Conservation (phyloP, 2,888 invertebrate genomes). For the Acronicta psi region DNA sequence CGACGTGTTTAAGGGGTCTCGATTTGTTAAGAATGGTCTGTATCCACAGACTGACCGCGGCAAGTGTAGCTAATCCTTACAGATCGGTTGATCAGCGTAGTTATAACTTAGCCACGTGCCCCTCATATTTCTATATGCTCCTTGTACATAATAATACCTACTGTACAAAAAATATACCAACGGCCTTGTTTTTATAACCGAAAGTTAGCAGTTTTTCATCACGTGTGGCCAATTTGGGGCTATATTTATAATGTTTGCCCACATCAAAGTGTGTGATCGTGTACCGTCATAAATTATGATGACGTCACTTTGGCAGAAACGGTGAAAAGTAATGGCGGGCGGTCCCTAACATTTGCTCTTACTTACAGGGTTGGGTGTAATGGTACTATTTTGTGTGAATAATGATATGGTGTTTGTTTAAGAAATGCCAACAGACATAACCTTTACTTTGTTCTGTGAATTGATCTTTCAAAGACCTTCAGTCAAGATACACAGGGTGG, state of each 20-base stretch:
- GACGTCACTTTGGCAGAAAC: slow-evolving; percentile 48
- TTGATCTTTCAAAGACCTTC: no score
- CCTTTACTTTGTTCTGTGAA: no score
- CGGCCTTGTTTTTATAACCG: not conserved
- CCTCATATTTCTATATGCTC: no score
- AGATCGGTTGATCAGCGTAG: no score
- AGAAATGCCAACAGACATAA: not conserved
- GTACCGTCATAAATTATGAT: slow-evolving; percentile 63
- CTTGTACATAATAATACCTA: no score
- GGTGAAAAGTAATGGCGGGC: slow-evolving; percentile 48
- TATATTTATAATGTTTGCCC: slow-evolving; percentile 54
- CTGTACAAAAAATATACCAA: no score
- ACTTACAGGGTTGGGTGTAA: slow-evolving; percentile 19
- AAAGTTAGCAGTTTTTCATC: slow-evolving; percentile 34
- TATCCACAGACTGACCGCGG: no score
- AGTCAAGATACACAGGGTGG: no score
- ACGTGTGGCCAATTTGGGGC: slow-evolving; percentile 40
- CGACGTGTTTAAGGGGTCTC: no score
- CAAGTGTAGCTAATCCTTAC: no score
- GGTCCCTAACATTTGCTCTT: slow-evolving; percentile 34
- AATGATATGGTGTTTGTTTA: not conserved
- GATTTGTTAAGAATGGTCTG: no score
- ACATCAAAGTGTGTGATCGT: slow-evolving; percentile 55
- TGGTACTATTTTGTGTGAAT: slow-evolving; percentile 1
- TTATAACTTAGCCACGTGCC: no score